Evolutionary conservation across 2,113 vertebrate genomes (phyloP).

Genomic region (Pedionomus torquatus): DNA sequence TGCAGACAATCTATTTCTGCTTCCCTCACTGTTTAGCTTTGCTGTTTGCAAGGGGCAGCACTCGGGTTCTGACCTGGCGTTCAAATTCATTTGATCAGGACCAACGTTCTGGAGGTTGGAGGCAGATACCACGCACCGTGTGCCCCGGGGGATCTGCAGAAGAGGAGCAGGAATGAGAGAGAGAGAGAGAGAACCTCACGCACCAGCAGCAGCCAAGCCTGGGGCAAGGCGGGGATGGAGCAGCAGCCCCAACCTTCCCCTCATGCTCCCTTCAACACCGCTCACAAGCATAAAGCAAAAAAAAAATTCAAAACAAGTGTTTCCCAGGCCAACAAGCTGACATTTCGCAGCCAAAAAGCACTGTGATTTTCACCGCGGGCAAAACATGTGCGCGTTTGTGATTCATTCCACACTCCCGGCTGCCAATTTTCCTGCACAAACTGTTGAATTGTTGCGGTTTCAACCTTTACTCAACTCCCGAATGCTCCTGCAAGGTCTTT

Average conservation of each 20-base stretch:
- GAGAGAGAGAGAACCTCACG: not conserved
- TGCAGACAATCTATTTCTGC: not conserved
- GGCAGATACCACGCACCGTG: rapidly evolving
- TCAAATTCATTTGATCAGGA: not conserved
- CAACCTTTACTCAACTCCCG: not conserved
- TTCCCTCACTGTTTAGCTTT: not conserved
- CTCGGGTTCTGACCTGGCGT: not conserved
- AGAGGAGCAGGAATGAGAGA: rapidly evolving
- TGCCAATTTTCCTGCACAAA: slow-evolving; percentile 37
- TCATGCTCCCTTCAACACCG: not conserved
- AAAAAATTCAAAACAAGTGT: not conserved
- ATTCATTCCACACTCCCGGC: not conserved
- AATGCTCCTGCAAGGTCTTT: not conserved
- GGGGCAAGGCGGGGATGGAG: not conserved
- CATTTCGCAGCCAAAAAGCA: not conserved
- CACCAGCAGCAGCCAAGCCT: not conserved
- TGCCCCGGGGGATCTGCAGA: not conserved
- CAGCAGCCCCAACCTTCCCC: not conserved
- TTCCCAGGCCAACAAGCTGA: slow-evolving; percentile 18
- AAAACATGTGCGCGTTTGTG: slow-evolving; percentile 29
- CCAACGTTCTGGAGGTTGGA: not conserved
- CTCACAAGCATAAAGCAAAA: not conserved
- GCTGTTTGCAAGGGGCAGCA: not conserved
- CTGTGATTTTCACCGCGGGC: slow-evolving; percentile 17
- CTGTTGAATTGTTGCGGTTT: not conserved